These are phyloP conservation scores for Caenorhabditis uteleia DNA, from an alignment of 2,888 invertebrate genomes.

Conservation along the genomic window DNA sequence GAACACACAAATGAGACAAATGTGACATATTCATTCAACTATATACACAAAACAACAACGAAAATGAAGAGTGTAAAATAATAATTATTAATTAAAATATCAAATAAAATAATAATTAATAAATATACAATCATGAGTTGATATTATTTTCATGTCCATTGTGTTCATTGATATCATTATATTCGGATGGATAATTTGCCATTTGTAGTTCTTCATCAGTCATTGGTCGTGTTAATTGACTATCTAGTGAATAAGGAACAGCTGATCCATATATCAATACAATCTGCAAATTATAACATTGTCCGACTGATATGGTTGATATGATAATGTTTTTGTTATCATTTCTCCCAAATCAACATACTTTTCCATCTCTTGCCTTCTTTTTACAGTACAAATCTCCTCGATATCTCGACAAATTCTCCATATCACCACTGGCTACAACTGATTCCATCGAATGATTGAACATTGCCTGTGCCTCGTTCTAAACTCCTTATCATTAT, in stretches of 20 bases:
- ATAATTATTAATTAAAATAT: slow-evolving; percentile 11
- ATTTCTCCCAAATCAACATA: too few species aligned
- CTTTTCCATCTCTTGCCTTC: slow-evolving; percentile 21
- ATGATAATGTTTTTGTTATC: not conserved
- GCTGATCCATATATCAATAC: slow-evolving; percentile 25
- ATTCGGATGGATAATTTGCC: slow-evolving; percentile 19
- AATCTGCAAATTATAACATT: slow-evolving; percentile 9
- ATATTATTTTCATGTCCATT: slow-evolving; percentile 29
- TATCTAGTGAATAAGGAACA: slow-evolving; percentile 19
- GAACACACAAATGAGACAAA: too few species aligned
- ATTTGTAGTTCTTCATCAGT: slow-evolving; percentile 13
- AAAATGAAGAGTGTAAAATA: slow-evolving; percentile 2
- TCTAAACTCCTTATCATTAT: too few species aligned
- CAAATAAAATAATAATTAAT: slow-evolving; percentile 3
- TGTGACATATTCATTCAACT: too few species aligned
- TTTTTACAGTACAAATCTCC: slow-evolving; percentile 37
- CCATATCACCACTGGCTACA: slow-evolving; percentile 25
- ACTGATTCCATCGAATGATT: slow-evolving; percentile 35
- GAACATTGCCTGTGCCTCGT: slow-evolving; percentile 15
- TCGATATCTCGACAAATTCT: slow-evolving; percentile 19
- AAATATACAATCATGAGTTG: slow-evolving; percentile 5
- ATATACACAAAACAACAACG: not conserved
- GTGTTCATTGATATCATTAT: slow-evolving; percentile 15
- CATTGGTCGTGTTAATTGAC: slow-evolving; percentile 22
- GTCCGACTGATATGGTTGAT: not conserved